These are phyloP conservation scores for Pelusios castaneus DNA, from an alignment of 2,113 vertebrate species.

Conservation along the genomic window DNA sequence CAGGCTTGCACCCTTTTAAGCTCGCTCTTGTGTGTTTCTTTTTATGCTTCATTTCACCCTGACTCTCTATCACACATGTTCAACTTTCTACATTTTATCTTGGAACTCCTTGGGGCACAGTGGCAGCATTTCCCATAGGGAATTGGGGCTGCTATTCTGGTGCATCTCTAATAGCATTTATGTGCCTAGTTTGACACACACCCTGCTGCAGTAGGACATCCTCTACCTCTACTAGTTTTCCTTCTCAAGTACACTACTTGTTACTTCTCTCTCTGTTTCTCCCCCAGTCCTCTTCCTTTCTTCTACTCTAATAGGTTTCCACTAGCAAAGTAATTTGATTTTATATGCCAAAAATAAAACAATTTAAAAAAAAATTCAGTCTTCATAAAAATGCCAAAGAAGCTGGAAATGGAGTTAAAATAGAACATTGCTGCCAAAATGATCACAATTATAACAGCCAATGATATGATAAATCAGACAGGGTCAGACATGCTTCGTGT, in stretches of 20 bases:
- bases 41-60: slow-evolving; percentile 18
- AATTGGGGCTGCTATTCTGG: slow-evolving; percentile 1
- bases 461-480: not conserved
- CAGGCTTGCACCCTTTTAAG: slow-evolving; percentile 17
- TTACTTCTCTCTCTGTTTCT: not conserved
- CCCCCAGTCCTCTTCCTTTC: not conserved
- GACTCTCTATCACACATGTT: slow-evolving; percentile 8
- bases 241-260: not conserved
- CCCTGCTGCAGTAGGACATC: slow-evolving; percentile 35
- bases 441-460: not conserved
- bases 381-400: not conserved
- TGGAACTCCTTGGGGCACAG: slow-evolving; percentile 18
- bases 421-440: not conserved
- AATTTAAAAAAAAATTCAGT: not conserved
- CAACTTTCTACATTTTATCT: slow-evolving; percentile 43
- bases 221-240: not conserved
- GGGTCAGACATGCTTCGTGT: not conserved
- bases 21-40: slow-evolving; percentile 5
- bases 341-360: not conserved
- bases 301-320: not conserved
- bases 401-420: not conserved
- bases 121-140: not conserved
- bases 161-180: slow-evolving; percentile 15
- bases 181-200: not conserved
- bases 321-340: not conserved